Evolutionary conservation across 1,140 invertebrate species (phyloP), one percentile per base, ranked within the genome.

Genomic region (Drosophila gunungcola): DNA sequence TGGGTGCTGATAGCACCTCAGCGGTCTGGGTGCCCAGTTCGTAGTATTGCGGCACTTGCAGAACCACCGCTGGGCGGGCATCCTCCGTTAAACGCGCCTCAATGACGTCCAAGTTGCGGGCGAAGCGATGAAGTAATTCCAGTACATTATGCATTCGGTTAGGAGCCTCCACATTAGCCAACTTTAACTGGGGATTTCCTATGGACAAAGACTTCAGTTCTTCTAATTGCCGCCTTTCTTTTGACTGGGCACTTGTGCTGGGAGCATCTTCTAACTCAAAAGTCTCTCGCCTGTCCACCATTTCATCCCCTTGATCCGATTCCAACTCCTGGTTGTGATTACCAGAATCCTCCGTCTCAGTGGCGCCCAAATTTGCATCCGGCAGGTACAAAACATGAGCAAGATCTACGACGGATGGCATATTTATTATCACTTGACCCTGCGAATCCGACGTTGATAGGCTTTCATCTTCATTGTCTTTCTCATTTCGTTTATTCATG

Each of bases 11-110:
- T 9, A 3, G 1, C 12, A 68, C 2, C 29, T 65, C 65, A 3
- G 43, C 4, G n/a, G 83, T 88, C 62, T 86, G 83, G 2, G 79
- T 88, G 12, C 51, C 78, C 5, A 79, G 49, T 0, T 88, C 83
- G 11, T 29, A 21, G 2, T 41, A 41, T 21, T 79, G 52, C 2
- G 34, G 34, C 12, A 49, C 3, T n/a, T 63, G 58, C n/a, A 73
- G 10, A 4, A 72, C 41, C 10, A 60, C 32, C 11, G 45, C 27
- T 9, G 46, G n/a, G 2, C 7, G 29, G 10, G 29, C 16, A 34
- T 13, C 12, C 29, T 29, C 27, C 5, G 29, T 32, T 32, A 32
- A 7, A 32, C 60, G 61, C 16, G 72, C 48, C 48, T 78, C 77
- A n/a, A 70, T 67, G 0, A 13, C 43, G n/a, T 89, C 73, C 46